phyloP scores from a whole-genome alignment of 2,113 vertebrate species.

The Anas platyrhynchos region DNA sequence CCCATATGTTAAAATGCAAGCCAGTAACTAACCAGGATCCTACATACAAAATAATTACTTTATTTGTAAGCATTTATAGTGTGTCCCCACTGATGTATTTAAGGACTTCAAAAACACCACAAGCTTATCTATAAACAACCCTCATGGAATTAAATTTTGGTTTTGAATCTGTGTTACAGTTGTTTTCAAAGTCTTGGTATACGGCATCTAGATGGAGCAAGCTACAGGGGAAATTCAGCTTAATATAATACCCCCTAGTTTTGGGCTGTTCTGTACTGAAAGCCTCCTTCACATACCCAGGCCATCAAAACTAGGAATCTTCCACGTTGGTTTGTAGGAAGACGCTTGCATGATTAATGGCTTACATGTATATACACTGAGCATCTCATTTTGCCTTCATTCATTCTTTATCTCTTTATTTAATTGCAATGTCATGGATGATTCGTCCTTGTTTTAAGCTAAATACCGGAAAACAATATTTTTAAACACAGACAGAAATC shows the following conservation, averaged over 20 bases:
- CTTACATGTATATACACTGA: neutral
- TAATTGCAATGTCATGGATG: slow-evolving; percentile 17
- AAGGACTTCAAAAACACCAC: neutral
- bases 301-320: neutral
- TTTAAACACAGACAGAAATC: neutral
- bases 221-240: neutral
- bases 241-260: neutral
- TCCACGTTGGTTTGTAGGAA: neutral
- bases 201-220: neutral
- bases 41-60: neutral
- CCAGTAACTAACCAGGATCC: neutral
- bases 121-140: neutral
- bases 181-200: neutral
- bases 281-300: neutral
- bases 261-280: neutral
- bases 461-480: slow-evolving; percentile 28
- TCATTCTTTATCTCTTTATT: slow-evolving; percentile 9
- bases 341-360: neutral
- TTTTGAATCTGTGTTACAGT: neutral
- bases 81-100: neutral
- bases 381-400: slow-evolving; percentile 17
- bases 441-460: slow-evolving; percentile 18
- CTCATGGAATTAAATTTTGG: neutral
- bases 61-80: neutral
- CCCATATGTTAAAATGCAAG: neutral